phyloP scores from a whole-genome alignment of 2,797 vertebrate genomes.

The Enteromius radiatus region DNA sequence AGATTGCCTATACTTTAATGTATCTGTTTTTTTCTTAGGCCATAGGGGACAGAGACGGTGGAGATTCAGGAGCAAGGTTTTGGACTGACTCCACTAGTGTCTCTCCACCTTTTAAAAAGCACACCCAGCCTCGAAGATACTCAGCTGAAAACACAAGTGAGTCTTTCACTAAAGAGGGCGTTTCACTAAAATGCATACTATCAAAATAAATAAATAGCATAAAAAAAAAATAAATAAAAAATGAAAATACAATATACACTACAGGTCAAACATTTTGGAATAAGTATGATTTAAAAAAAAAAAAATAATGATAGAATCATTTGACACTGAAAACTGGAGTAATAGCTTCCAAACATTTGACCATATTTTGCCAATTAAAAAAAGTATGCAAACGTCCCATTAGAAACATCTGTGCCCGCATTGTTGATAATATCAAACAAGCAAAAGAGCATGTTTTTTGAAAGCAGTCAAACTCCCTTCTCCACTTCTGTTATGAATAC shows the following conservation, averaged over 20 bases:
- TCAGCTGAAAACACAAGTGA: slow-evolving; percentile 82
- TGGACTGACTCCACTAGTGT: slow-evolving; percentile 77
- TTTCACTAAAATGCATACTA: slow-evolving; percentile 10
- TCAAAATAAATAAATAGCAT: slow-evolving; percentile 20
- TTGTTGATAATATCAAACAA: slow-evolving; percentile 25
- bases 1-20: slow-evolving; percentile 81
- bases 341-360: not conserved
- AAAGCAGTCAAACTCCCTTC: slow-evolving; percentile 1
- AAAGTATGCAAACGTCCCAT: slow-evolving; percentile 5
- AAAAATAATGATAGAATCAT: not conserved
- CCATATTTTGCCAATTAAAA: not conserved
- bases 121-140: slow-evolving; percentile 73
- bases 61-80: slow-evolving; percentile 79
- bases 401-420: slow-evolving; percentile 22
- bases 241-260: not conserved
- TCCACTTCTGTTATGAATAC: not conserved
- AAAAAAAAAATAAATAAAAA: too few relatives aligned
- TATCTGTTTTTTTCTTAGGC: slow-evolving; percentile 81
- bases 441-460: not conserved
- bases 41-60: slow-evolving; percentile 82
- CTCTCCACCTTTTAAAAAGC: slow-evolving; percentile 79
- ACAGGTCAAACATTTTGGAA: not conserved
- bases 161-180: slow-evolving; percentile 62
- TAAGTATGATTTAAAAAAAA: not conserved
- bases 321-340: not conserved